These are phyloP conservation scores for Agrotis clavis DNA, from an alignment of 2,888 invertebrate genomes.

Conservation along the genomic window DNA sequence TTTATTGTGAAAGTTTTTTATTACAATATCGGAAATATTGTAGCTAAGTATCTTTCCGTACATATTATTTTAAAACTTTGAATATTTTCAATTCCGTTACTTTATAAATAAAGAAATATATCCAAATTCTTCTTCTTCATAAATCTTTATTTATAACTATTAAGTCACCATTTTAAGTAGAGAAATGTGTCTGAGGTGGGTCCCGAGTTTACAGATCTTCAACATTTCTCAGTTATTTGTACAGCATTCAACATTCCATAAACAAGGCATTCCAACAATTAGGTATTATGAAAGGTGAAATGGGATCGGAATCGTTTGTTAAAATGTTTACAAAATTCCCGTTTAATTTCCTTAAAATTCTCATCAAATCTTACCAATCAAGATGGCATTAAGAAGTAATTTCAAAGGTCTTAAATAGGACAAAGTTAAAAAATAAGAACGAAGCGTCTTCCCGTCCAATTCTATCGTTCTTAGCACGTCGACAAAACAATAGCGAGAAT, in stretches of 20 bases:
- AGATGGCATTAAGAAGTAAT: constrained; percentile 67
- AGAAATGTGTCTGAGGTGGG: neutral
- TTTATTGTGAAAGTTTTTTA: constrained; percentile 44
- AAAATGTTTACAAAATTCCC: constrained; percentile 21
- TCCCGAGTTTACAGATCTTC: neutral
- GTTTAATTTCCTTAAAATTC: constrained; percentile 46
- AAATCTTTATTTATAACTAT: no score
- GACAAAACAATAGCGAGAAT: constrained; percentile 34
- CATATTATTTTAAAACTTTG: constrained; percentile 28
- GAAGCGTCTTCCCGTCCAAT: constrained; percentile 9
- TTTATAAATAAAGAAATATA: neutral
- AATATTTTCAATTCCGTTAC: neutral
- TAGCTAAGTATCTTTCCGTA: constrained; percentile 18
- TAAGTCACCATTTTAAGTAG: neutral
- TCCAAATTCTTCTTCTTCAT: neutral
- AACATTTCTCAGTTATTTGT: neutral
- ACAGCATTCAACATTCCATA: neutral
- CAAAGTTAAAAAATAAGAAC: constrained; percentile 41
- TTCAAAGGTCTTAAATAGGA: constrained; percentile 62
- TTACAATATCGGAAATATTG: constrained; percentile 29
- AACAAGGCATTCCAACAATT: neutral
- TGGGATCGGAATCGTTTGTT: neutral
- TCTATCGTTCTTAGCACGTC: constrained; percentile 18
- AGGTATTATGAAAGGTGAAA: constrained; percentile 1
- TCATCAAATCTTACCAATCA: constrained; percentile 66